phyloP scores from a whole-genome alignment of 1,140 invertebrate species.

The Diplogasteroides magnus region DNA sequence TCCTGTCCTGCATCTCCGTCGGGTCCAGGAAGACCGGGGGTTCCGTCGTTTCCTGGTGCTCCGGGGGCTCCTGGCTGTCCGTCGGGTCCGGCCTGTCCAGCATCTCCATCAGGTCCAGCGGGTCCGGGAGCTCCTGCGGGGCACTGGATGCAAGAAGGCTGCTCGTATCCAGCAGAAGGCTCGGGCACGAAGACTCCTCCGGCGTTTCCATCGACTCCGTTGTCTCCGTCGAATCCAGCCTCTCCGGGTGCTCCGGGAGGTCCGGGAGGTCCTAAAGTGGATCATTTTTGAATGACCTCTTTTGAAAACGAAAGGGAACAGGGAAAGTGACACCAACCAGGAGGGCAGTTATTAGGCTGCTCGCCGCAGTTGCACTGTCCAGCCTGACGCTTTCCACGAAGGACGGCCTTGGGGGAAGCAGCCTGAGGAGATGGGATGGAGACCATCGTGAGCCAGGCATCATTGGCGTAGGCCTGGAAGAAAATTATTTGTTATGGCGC shows the following conservation, averaged over 20 bases:
- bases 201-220: constrained; percentile 16
- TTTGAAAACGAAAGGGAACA: not conserved
- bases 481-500: not conserved
- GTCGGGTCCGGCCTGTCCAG: constrained; percentile 13
- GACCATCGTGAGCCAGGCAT: constrained; percentile 30
- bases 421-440: not conserved
- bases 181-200: constrained; percentile 19
- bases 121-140: constrained; percentile 23
- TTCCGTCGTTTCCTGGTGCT: constrained; percentile 20
- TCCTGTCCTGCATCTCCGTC: constrained; percentile 15
- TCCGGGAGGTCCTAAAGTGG: constrained; percentile 21
- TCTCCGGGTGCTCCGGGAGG: constrained; percentile 23
- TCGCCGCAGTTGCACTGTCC: constrained; percentile 24
- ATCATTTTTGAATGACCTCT: not conserved
- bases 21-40: constrained; percentile 11
- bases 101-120: constrained; percentile 10
- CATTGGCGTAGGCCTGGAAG: constrained; percentile 26
- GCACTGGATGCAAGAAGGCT: constrained; percentile 27
- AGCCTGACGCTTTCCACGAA: constrained; percentile 23
- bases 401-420: not conserved
- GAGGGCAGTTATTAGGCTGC: constrained; percentile 28
- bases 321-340: not conserved
- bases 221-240: constrained; percentile 14
- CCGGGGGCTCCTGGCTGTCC: constrained; percentile 16
- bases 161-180: constrained; percentile 9